Evolutionary conservation across 2,797 vertebrate species (phyloP).

Genomic region (Pseudochromis fuscus): DNA sequence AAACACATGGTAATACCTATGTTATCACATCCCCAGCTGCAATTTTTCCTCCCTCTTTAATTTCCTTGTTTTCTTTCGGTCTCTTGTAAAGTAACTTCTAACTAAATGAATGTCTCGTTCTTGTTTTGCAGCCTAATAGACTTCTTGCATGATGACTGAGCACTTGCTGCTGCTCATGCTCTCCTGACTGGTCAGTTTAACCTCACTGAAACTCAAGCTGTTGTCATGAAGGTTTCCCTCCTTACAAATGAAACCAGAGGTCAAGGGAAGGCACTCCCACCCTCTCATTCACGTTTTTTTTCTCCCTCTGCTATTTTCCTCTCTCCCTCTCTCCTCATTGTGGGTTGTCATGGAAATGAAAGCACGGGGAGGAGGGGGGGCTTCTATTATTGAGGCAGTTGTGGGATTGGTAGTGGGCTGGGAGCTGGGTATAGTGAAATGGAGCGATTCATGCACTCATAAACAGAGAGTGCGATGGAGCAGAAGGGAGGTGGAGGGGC

Average conservation of each 20-base stretch:
- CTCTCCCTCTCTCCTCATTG: constrained; percentile 57
- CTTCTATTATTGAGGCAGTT: constrained; percentile 75
- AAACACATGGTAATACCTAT: background rate
- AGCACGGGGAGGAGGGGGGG: constrained; percentile 52
- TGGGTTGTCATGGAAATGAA: constrained; percentile 87
- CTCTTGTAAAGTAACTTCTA: background rate
- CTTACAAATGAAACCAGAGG: constrained; percentile 62
- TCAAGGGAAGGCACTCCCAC: constrained; percentile 69
- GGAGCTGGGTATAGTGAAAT: constrained; percentile 70
- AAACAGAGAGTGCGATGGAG: constrained; percentile 78
- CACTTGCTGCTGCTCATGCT: constrained; percentile 4
- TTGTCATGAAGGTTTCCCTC: constrained; percentile 47
- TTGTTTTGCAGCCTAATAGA: background rate
- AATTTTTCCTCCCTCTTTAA: background rate
- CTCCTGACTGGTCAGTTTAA: constrained; percentile 60
- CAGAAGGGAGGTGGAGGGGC: constrained; percentile 73
- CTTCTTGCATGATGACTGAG: background rate
- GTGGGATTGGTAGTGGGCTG: constrained; percentile 67
- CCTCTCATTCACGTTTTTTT: constrained; percentile 70
- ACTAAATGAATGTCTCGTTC: background rate
- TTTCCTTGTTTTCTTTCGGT: background rate
- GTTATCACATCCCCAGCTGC: background rate
- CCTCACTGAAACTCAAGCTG: constrained; percentile 38
- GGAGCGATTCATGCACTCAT: constrained; percentile 78
- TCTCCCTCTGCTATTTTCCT: constrained; percentile 40